Base-by-base conservation (phyloP, 2,113 vertebrate species). In the Caranx melampygus region DNA sequence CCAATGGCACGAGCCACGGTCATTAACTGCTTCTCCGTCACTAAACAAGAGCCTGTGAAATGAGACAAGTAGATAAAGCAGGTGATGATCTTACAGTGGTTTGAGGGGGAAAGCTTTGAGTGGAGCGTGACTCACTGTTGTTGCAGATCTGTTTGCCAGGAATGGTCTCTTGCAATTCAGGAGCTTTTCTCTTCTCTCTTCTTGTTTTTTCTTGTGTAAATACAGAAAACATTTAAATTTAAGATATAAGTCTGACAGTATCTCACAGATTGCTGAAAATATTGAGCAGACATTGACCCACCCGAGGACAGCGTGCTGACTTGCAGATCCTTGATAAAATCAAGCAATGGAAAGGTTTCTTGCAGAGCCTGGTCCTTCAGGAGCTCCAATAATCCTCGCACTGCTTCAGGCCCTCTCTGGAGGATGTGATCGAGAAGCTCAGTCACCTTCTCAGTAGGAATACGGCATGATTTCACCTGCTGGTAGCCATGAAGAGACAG, bases 11-110 rank as follows among this genome's bases (percentile, higher is more conserved):
- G 57, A 16, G 95, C 93, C 67, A 94, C 86, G 0, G 0, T 61
- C 94, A 95, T 95, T 83, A 95, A 87, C 91, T 95, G 92, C 77
- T 80, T 93, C 86, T 95, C 94, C 0, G 72, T 91, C 51, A 95
- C 92, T 35, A 85, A 61, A 40, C 12, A 0, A 15, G 79, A 44
- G 2, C 69, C 94, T 94, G 75, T 42, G 35, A 3, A 68, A 33
- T 0, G 12, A 79, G 21, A 75, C 6, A 21, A 11, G 9, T 14
- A 51, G 20, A 59, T 58, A 12, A 58, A 52, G 15, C 4, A 52
- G 16, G 34, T 54, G 45, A 60, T 1, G 9, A 8, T 61, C n/a
- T 71, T 40, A 8, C 3, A 33, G 8, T 20, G 37, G 15, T 3
- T 47, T 4, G 18, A 64, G 3, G 12, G 11, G 1, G 52, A 60